phyloP scores from a whole-genome alignment of 1,140 invertebrate species.

The Leptinotarsa defecta region DNA sequence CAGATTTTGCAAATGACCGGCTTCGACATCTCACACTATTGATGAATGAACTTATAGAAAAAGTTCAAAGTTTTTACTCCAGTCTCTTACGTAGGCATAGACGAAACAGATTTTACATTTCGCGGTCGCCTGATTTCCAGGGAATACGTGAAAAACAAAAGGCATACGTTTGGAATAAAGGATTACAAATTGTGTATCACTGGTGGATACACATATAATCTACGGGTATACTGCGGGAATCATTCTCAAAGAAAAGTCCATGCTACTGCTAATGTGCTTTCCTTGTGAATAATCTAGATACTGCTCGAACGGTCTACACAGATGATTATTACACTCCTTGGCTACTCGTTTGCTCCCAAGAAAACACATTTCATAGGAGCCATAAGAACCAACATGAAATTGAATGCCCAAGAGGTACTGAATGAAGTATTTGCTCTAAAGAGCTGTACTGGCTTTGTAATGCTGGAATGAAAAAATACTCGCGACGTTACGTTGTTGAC shows the following conservation, averaged over 20 bases:
- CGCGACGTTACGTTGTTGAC: not conserved
- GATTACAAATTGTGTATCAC: constrained; percentile 35
- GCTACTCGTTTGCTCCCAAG: constrained; percentile 53
- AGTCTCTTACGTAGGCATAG: constrained; percentile 39
- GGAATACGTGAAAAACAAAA: constrained; percentile 47
- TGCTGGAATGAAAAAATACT: not conserved
- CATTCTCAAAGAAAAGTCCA: not conserved
- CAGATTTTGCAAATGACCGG: constrained; percentile 11
- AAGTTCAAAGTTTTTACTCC: constrained; percentile 23
- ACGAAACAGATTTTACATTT: constrained; percentile 50
- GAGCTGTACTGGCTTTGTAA: not conserved
- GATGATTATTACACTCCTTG: constrained; percentile 54
- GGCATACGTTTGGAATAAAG: constrained; percentile 50
- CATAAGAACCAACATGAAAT: constrained; percentile 50
- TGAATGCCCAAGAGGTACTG: constrained; percentile 44
- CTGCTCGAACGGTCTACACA: constrained; percentile 2
- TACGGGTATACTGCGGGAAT: not conserved
- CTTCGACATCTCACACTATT: not conserved
- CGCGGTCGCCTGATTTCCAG: constrained; percentile 46
- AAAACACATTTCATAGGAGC: constrained; percentile 54
- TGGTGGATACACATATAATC: not conserved
- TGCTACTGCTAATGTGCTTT: not conserved
- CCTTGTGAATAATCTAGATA: constrained; percentile 28
- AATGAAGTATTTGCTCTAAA: not conserved
- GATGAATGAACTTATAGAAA: no score